Evolutionary conservation across 2,888 invertebrate species (phyloP).

Genomic region (Amphimallon solstitiale): DNA sequence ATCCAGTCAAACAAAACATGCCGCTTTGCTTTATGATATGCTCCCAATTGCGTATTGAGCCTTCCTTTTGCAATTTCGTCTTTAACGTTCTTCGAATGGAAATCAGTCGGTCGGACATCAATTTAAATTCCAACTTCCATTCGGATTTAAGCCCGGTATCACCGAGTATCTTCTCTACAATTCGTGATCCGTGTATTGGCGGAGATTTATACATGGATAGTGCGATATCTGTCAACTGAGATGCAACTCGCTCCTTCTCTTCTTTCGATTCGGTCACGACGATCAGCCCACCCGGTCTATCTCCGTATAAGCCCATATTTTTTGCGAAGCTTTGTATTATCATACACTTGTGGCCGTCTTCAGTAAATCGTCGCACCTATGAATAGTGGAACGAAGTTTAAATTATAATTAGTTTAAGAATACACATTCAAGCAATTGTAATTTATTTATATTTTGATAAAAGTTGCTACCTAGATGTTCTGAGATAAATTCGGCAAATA

Average conservation of each 20-base stretch:
- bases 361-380: slow-evolving; percentile 70
- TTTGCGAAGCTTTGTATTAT: slow-evolving; percentile 96
- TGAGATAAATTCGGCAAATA: too few relatives aligned
- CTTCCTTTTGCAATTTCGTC: slow-evolving; percentile 82
- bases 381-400: too few relatives aligned
- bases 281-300: slow-evolving; percentile 90
- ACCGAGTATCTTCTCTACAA: slow-evolving; percentile 86
- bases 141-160: slow-evolving; percentile 73
- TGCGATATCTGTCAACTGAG: slow-evolving; percentile 94
- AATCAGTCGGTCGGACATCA: slow-evolving; percentile 98
- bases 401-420: too few relatives aligned
- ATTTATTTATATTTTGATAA: too few relatives aligned
- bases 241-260: slow-evolving; percentile 85
- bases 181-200: slow-evolving; percentile 90
- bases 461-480: too few relatives aligned
- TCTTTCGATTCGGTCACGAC: slow-evolving; percentile 80
- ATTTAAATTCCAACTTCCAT: slow-evolving; percentile 92
- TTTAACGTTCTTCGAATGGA: slow-evolving; percentile 81
- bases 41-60: slow-evolving; percentile 85
- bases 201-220: slow-evolving; percentile 98
- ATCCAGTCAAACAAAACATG: slow-evolving; percentile 99
- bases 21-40: slow-evolving; percentile 99
- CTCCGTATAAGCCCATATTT: slow-evolving; percentile 94
- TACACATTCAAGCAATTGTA: too few relatives aligned
- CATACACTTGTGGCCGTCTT: slow-evolving; percentile 87